phyloP scores from a whole-genome alignment of 2,888 invertebrate species.

The Epinotia brunnichana region DNA sequence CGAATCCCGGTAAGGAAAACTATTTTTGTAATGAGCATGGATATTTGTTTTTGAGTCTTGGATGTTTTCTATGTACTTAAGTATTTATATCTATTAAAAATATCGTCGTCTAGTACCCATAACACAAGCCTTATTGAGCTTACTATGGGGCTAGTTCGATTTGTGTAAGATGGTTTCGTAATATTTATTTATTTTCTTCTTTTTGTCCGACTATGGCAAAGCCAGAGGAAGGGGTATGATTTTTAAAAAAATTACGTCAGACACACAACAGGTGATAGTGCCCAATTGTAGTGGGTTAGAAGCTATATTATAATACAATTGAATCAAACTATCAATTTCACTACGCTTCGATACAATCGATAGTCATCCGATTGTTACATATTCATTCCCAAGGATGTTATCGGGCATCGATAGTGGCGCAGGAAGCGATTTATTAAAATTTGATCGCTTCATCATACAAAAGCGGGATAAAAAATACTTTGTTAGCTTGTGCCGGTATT shows the following conservation, averaged over 20 bases:
- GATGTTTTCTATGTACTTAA: too few relatives aligned
- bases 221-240: too few relatives aligned
- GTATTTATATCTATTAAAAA: too few relatives aligned
- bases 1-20: too few relatives aligned
- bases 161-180: too few relatives aligned
- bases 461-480: slow-evolving; percentile 60
- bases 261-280: background rate
- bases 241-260: background rate
- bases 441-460: slow-evolving; percentile 68
- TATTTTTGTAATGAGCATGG: too few relatives aligned
- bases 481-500: slow-evolving; percentile 54
- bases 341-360: slow-evolving; percentile 28
- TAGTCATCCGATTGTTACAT: slow-evolving; percentile 40
- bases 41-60: too few relatives aligned
- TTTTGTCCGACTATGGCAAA: too few relatives aligned
- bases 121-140: too few relatives aligned
- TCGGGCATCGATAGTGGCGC: slow-evolving; percentile 58
- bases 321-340: slow-evolving; percentile 29
- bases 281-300: background rate
- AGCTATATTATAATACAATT: background rate
- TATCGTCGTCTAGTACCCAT: too few relatives aligned
- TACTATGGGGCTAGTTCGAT: too few relatives aligned
- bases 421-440: slow-evolving; percentile 78
- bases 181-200: too few relatives aligned
- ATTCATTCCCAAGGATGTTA: slow-evolving; percentile 51